Conservation (phyloP, 2,113 vertebrate genomes). For the Oxyura jamaicensis region DNA sequence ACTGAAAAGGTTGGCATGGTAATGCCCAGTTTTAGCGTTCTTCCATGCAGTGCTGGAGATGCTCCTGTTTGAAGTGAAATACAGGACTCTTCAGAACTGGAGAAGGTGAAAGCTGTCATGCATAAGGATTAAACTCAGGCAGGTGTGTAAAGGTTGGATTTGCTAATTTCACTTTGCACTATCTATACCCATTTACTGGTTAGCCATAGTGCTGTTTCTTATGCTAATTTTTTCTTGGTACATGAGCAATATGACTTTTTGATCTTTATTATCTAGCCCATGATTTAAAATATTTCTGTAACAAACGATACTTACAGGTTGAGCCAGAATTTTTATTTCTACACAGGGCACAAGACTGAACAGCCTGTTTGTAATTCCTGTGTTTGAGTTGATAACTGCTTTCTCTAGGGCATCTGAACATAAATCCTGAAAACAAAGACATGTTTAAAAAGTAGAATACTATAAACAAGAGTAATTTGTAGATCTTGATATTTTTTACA, state of each 20-base stretch:
- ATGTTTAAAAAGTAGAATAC: background rate
- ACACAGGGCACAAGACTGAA: background rate
- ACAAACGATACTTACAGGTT: constrained; percentile 36
- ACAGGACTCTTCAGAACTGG: background rate
- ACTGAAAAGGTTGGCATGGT: background rate
- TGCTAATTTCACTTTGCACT: background rate
- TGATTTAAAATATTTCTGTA: background rate
- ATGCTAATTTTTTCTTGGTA: background rate
- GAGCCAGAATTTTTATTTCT: constrained; percentile 18
- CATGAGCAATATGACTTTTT: background rate
- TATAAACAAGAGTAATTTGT: background rate
- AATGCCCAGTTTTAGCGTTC: background rate
- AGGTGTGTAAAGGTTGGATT: background rate
- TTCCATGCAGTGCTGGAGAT: background rate
- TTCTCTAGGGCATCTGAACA: constrained; percentile 25
- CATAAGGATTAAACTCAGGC: background rate
- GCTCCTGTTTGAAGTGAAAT: background rate
- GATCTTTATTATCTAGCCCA: background rate
- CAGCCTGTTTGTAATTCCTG: background rate
- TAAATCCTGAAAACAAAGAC: constrained; percentile 42
- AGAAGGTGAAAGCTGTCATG: background rate
- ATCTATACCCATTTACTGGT: background rate
- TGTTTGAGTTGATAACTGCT: constrained; percentile 23
- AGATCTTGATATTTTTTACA: background rate
- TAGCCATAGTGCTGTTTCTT: background rate